Conservation (phyloP, 1,140 invertebrate genomes). For the Drosophila ogumai region DNA sequence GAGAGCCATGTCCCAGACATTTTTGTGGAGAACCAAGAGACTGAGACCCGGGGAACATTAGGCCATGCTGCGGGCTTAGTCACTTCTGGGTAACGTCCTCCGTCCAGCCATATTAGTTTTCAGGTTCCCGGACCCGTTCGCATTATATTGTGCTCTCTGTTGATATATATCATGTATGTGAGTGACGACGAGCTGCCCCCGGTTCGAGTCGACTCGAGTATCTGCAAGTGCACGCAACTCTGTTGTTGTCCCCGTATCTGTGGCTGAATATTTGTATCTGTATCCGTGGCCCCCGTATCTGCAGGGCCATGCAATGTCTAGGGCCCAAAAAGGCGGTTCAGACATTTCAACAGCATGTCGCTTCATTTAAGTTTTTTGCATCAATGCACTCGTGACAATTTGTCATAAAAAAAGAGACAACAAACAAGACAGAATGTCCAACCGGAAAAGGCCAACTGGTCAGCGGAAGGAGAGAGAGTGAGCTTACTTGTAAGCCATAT, state of each 20-base stretch:
- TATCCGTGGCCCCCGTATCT: constrained; percentile 4
- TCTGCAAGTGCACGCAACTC: constrained; percentile 54
- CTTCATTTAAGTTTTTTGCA: constrained; percentile 83
- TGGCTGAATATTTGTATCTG: constrained; percentile 21
- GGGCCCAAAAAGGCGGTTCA: constrained; percentile 57
- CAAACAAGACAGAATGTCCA: constrained; percentile 16
- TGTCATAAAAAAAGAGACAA: constrained; percentile 66
- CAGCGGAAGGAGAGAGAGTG: neutral
- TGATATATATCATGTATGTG: constrained; percentile 32
- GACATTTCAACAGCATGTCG: constrained; percentile 81
- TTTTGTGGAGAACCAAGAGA: neutral
- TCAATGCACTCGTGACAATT: constrained; percentile 83
- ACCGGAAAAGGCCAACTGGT: constrained; percentile 39
- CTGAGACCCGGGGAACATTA: constrained; percentile 23
- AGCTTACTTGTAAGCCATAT: constrained; percentile 7
- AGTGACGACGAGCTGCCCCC: constrained; percentile 38
- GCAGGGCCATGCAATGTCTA: constrained; percentile 19
- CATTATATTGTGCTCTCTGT: constrained; percentile 62
- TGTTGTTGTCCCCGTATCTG: constrained; percentile 35
- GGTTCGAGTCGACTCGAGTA: constrained; percentile 25
- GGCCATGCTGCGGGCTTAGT: constrained; percentile 74
- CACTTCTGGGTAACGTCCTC: constrained; percentile 52
- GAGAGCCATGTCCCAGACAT: constrained; percentile 54
- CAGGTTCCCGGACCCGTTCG: constrained; percentile 41
- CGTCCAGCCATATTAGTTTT: constrained; percentile 73